Evolutionary conservation across 2,888 invertebrate genomes (phyloP), one percentile per base, ranked within the genome.

Genomic region (Mylabris sibirica): DNA sequence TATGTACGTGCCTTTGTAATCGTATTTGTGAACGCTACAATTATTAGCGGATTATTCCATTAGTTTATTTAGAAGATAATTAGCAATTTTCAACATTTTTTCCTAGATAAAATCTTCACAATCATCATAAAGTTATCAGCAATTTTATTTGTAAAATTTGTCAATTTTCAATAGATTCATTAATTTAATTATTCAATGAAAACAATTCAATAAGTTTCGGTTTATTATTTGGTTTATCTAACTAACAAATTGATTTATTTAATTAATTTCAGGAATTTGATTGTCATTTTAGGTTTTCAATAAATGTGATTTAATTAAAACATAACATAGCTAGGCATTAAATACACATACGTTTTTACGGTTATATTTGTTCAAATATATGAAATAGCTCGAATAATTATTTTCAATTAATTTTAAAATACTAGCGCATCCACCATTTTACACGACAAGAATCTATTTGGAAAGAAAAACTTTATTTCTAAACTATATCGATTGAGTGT

Each of bases 11-110:
- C 67, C 64, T 70, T 59, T 71, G 68, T 74, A 76, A 77, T 76
- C 76, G 74, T 63, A 69, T 72, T 30, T 73, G 75, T 75, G 72
- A 74, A 75, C 76, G 75, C 76, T 75, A 75, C 72, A 71, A 72
- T 78, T 74, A 78, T 79, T 80, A 80, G 71, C 73, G 76, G 80
- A 78, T 80, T 80, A 80, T 80, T 79, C 80, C 80, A 79, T 80
- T 79, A 80, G 80, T 78, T 77, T 78, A 78, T 78, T 79, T 78
- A 74, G 75, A 77, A 78, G 79, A 80, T 80, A 80, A 79, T 80
- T 78, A 75, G 4, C 4, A 44, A 44, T 38, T 38, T 14, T 2
- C 9, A 6, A 35, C 9, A 35, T 5, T 11, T 35, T 35, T 35
- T 30, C 30, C 30, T 4, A 4, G 35, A 9, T 12, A 11, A 1